A percentile compares a stretch with the other conserved stretches of the same genome.
These are phyloP conservation scores for Zygothrica quintamaculata DNA, from an alignment of 2,888 invertebrate species.

Conservation along the genomic window DNA sequence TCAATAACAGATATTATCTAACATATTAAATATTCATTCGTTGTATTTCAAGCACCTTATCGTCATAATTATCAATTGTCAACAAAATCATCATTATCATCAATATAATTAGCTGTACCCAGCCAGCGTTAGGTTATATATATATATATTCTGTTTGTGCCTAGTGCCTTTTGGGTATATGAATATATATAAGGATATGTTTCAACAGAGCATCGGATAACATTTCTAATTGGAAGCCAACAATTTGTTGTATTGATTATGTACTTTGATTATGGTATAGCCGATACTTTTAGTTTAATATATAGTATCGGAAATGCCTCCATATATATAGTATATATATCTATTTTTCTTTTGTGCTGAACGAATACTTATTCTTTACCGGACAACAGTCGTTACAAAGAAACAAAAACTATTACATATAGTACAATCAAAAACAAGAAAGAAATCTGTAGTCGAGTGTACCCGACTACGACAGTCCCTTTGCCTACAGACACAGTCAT, in stretches of 20 bases:
- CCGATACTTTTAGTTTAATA: constrained; percentile 28
- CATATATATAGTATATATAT: constrained; percentile 19
- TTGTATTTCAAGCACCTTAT: constrained; percentile 14
- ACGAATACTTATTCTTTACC: neutral
- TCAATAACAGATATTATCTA: constrained; percentile 20
- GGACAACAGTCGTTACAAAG: constrained; percentile 17
- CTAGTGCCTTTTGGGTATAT: constrained; percentile 38
- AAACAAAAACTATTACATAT: constrained; percentile 62
- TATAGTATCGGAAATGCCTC: neutral
- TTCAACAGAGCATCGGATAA: constrained; percentile 52
- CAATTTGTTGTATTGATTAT: constrained; percentile 59
- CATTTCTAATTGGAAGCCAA: constrained; percentile 69
- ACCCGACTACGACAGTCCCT: no score
- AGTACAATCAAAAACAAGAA: constrained; percentile 46
- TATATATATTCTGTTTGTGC: constrained; percentile 28
- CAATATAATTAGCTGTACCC: constrained; percentile 18
- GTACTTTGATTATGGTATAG: constrained; percentile 46
- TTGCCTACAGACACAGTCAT: no score
- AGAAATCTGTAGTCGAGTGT: no score
- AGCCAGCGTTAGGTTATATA: constrained; percentile 33
- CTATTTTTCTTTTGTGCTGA: constrained; percentile 41
- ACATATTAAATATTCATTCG: constrained; percentile 29
- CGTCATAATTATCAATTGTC: no score
- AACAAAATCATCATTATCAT: neutral
- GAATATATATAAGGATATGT: constrained; percentile 55